Base-by-base conservation (phyloP, 2,888 invertebrate species). In the Xylota segnis region DNA sequence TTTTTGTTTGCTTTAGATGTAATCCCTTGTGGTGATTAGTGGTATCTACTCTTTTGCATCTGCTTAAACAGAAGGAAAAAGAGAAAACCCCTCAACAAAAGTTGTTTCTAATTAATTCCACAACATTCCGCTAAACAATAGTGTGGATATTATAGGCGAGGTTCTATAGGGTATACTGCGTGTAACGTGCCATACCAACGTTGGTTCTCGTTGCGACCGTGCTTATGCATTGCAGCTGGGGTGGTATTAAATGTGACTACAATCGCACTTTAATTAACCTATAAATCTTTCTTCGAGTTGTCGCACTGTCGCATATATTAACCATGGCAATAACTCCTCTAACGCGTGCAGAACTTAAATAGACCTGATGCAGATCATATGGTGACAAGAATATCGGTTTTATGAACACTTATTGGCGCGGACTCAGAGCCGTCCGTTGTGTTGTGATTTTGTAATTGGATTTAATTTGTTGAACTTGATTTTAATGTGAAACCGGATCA, bases 191-290 rank as follows among this genome's bases (percentile, higher is more conserved):
- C 34, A 65, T 84, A 84, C 81, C 75, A 52, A 54, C 18, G 37
- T 6, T 34, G n/a, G n/a, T 12, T 3, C 37, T 6, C 10, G 16
- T 59, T 10, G 16, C 2, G 2, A 2, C 2, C n/a, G n/a, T 12
- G 10, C n/a, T n/a, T n/a, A n/a, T n/a, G 7, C 16, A 10, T 14
- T 83, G 79, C 84, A 84, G 84, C 66, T 81, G 75, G 84, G 79
- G 79, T 81, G 68, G 74, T 58, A 83, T 84, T 63, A 75, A 75
- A 66, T 65, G 59, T 71, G 58, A 66, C 75, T 29, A 76, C 76
- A 82, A 82, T 82, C 76, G 72, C 76, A 82, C 68, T 77, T 82
- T 86, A 86, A 86, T 86, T 86, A 86, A 82, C 82, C 81, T 56
- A 86, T 86, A 82, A 86, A 86, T 86, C 86, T 82, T 63, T 76